Evolutionary conservation across 2,888 invertebrate species (phyloP).

Genomic region (Candidula unifasciata): DNA sequence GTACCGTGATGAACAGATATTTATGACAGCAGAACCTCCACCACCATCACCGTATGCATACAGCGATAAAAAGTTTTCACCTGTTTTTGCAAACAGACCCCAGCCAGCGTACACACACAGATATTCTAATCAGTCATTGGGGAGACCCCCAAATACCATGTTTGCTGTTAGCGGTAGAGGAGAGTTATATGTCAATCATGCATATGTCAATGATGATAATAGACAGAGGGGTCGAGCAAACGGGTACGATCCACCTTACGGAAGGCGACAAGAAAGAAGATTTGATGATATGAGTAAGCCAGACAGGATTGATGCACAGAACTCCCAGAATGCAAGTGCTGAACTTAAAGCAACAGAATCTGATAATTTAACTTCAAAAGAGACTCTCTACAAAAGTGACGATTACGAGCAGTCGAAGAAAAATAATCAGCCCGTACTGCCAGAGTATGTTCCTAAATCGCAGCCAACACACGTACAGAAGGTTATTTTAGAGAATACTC

Average conservation of each 20-base stretch:
- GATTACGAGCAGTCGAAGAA: conserved; percentile 31
- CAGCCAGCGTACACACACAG: conserved; percentile 1
- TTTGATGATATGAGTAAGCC: not conserved
- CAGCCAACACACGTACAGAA: not conserved
- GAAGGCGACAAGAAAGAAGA: conserved; percentile 7
- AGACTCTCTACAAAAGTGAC: not conserved
- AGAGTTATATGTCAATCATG: conserved; percentile 41
- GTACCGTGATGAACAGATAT: conserved; percentile 2
- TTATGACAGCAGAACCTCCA: conserved; percentile 13
- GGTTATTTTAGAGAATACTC: not conserved
- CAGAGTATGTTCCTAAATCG: conserved; percentile 44
- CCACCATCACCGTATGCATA: conserved; percentile 2
- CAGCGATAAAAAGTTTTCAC: not conserved
- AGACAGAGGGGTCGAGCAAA: conserved; percentile 11
- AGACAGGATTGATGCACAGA: not conserved
- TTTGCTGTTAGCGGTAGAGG: conserved; percentile 45
- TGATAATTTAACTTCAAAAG: not conserved
- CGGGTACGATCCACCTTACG: not conserved
- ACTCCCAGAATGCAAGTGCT: not conserved
- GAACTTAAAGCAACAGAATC: not conserved
- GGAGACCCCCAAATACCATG: conserved; percentile 18
- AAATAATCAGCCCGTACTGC: conserved; percentile 33
- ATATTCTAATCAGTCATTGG: conserved; percentile 21
- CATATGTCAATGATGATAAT: conserved; percentile 31
- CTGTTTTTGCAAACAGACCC: not conserved